Conservation (phyloP, 53 echinoderm and acorn worm genomes). For the Stichopus horrens region DNA sequence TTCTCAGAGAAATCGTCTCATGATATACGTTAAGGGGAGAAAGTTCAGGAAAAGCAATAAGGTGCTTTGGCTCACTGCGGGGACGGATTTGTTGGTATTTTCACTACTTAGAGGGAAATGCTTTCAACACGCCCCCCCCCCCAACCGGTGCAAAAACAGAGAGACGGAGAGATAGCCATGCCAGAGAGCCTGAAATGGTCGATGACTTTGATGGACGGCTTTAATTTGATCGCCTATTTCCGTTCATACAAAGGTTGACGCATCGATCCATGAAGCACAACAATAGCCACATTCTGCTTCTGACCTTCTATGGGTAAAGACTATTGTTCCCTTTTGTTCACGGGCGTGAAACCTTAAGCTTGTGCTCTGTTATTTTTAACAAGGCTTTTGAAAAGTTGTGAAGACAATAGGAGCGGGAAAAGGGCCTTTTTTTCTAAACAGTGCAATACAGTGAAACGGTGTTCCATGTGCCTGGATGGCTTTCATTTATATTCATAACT, state of each 20-base stretch:
- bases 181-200: background rate
- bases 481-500: too few species aligned
- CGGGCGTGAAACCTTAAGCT: constrained; percentile 45
- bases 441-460: too few species aligned
- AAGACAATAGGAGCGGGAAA: constrained; percentile 32
- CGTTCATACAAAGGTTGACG: constrained; percentile 37
- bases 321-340: constrained; percentile 29
- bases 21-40: too few species aligned
- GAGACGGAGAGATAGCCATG: background rate
- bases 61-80: too few species aligned
- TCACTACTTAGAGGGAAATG: background rate
- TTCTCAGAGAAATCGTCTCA: too few species aligned
- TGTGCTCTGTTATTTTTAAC: constrained; percentile 44
- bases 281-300: constrained; percentile 10
- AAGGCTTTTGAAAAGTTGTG: constrained; percentile 1
- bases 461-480: too few species aligned
- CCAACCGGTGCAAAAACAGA: background rate
- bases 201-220: constrained; percentile 33
- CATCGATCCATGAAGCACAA: constrained; percentile 41
- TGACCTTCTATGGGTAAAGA: constrained; percentile 38
- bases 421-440: background rate
- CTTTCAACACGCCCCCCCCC: background rate
- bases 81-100: background rate
- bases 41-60: too few species aligned
- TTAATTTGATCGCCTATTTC: constrained; percentile 39